Conservation (phyloP, 2,113 vertebrate species). For the Mystacornis crossleyi region DNA sequence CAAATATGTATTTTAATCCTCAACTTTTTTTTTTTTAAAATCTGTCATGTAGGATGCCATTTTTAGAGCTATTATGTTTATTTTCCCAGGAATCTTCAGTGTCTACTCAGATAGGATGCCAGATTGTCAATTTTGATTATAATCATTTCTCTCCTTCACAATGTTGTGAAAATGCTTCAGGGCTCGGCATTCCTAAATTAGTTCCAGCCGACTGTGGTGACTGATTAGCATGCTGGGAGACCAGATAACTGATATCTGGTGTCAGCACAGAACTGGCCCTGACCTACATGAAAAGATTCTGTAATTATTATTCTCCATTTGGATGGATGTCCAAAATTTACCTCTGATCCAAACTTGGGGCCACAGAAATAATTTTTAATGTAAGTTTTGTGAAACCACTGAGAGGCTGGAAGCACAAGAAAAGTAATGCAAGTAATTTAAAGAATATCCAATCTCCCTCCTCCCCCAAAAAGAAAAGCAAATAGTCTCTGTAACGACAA, state of each 20-base stretch:
- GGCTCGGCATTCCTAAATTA: constrained; percentile 66
- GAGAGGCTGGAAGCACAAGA: neutral
- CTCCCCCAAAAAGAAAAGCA: neutral
- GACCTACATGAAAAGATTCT: constrained; percentile 49
- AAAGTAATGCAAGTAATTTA: neutral
- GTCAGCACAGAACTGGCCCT: constrained; percentile 41
- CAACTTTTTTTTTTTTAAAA: neutral
- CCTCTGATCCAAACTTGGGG: neutral
- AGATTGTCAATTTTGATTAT: constrained; percentile 70
- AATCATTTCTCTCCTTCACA: constrained; percentile 36
- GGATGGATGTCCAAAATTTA: neutral
- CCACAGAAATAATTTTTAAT: neutral
- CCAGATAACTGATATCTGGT: constrained; percentile 63
- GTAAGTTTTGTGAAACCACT: neutral
- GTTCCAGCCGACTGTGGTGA: constrained; percentile 60
- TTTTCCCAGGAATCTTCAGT: constrained; percentile 50
- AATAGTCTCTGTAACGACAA: neutral
- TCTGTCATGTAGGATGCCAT: neutral
- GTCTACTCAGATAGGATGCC: constrained; percentile 34
- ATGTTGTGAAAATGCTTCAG: constrained; percentile 48
- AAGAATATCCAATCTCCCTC: neutral
- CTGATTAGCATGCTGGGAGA: constrained; percentile 62
- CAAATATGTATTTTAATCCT: neutral
- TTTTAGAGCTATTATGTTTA: constrained; percentile 44
- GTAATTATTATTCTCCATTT: neutral